Evolutionary conservation across 1,140 invertebrate species (phyloP), one percentile per base, ranked within the genome.

Genomic region (Solen grandis): DNA sequence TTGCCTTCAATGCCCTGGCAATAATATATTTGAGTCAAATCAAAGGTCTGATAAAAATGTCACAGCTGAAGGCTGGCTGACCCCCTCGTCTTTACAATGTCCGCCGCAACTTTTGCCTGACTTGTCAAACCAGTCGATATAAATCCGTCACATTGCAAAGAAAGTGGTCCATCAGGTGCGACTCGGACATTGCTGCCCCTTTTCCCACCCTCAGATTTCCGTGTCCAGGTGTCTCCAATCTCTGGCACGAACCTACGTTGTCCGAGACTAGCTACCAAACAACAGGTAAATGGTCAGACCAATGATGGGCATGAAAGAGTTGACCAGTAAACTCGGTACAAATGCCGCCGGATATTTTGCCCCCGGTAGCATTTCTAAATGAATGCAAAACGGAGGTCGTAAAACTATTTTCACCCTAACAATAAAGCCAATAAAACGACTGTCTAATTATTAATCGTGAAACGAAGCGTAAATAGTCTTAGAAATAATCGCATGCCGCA

Each of bases 391-490:
- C 63, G 0, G 33, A 5, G 65, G 75, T 78, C 75, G 55, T 78
- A 78, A 78, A 78, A 68, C 25, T 50, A 69, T 68, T 78, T 78
- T 69, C 38, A 52, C 75, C 52, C 55, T 78, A 55, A 78, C 75
- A 78, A 78, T 78, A 78, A 41, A 29, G 29, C 16, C 54, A 68
- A 78, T 68, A 68, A 78, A 78, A 78, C 63, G 25, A 59, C 62
- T 68, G 75, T 78, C 75, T 78, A 78, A 78, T 78, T 78, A 78
- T 78, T 78, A 78, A 69, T 68, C 68, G 65, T 66, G 65, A 54
- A 78, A 78, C 55, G 75, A 69, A 78, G 63, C 75, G 65, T 78
- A 54, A 19, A 5, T 41, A 22, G 38, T 38, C 41, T 68, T 55
- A 25, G 70, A 60, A 78, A 78, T 66, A 78, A 78, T 66, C 62